Percentiles rank a stretch among this genome's conserved stretches.
These are phyloP conservation scores for Conopomorpha cramerella DNA, from an alignment of 1,140 invertebrate species.

Conservation along the genomic window DNA sequence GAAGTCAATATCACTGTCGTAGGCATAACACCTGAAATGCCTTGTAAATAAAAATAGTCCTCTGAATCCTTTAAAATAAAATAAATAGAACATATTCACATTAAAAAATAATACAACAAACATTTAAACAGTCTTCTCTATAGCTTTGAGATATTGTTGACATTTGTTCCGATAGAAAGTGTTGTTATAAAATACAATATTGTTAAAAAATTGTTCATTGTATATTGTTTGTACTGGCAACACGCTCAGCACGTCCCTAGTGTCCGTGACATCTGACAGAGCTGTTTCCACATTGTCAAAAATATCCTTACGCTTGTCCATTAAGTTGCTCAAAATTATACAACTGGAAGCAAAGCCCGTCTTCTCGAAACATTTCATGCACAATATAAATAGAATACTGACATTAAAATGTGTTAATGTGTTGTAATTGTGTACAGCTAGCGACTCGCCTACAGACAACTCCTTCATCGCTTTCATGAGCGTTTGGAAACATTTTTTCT, in stretches of 20 bases:
- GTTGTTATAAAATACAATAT: constrained; percentile 46
- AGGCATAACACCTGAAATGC: too few species aligned
- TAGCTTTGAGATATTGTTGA: constrained; percentile 20
- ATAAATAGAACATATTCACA: too few species aligned
- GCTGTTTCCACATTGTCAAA: constrained; percentile 18
- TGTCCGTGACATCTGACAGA: constrained; percentile 14
- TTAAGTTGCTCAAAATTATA: constrained; percentile 30
- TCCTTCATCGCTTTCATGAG: constrained; percentile 22
- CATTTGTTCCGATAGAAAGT: constrained; percentile 49
- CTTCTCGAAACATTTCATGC: constrained; percentile 38
- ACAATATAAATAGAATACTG: constrained; percentile 37
- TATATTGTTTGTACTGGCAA: constrained; percentile 37
- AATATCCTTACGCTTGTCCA: too few species aligned
- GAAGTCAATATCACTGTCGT: too few species aligned
- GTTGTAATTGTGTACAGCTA: constrained; percentile 38
- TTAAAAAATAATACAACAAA: too few species aligned
- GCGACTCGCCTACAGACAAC: constrained; percentile 21
- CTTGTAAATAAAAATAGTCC: too few species aligned
- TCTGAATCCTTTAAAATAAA: too few species aligned
- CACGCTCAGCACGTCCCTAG: constrained; percentile 34
- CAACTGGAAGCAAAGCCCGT: constrained; percentile 34
- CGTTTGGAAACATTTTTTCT: constrained; percentile 37
- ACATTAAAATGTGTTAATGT: constrained; percentile 50
- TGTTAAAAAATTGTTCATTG: constrained; percentile 36
- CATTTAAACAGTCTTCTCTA: too few species aligned